Conservation (phyloP, 1,140 invertebrate species). For the Drosophila kikkawai region DNA sequence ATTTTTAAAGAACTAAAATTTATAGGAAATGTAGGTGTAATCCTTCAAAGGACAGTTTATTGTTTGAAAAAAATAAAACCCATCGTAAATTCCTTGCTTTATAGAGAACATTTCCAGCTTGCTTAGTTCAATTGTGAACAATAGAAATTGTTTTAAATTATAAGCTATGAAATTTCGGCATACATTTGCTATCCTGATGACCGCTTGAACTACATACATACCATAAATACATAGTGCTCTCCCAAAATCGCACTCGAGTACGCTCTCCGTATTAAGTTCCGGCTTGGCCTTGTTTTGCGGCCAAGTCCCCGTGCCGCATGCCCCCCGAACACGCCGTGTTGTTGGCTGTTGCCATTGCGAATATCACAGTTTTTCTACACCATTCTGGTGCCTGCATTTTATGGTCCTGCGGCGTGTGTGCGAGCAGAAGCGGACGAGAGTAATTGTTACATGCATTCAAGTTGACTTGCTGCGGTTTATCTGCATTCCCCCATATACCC, state of each 20-base stretch:
- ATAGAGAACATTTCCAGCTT: background rate
- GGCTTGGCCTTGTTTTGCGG: constrained; percentile 52
- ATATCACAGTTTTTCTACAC: constrained; percentile 39
- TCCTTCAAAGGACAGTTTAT: background rate
- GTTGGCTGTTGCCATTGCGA: constrained; percentile 45
- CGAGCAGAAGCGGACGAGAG: constrained; percentile 39
- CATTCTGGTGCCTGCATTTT: constrained; percentile 62
- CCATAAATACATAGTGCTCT: constrained; percentile 12
- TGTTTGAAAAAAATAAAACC: background rate
- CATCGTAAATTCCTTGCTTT: background rate
- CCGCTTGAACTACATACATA: constrained; percentile 9
- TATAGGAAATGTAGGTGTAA: background rate
- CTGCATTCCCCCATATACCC: constrained; percentile 12
- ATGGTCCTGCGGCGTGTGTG: constrained; percentile 30
- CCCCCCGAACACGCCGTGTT: constrained; percentile 31
- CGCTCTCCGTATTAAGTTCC: constrained; percentile 19
- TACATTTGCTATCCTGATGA: constrained; percentile 5
- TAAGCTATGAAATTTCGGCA: background rate
- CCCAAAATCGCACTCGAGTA: constrained; percentile 29
- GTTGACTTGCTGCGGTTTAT: constrained; percentile 58
- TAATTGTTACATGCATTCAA: constrained; percentile 74
- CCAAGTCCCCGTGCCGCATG: constrained; percentile 34
- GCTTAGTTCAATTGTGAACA: no score
- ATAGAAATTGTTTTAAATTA: constrained; percentile 1
- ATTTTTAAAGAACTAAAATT: background rate